These are phyloP conservation scores for Macrostomum lignano DNA, from an alignment of 1,140 invertebrate species.

Conservation along the genomic window DNA sequence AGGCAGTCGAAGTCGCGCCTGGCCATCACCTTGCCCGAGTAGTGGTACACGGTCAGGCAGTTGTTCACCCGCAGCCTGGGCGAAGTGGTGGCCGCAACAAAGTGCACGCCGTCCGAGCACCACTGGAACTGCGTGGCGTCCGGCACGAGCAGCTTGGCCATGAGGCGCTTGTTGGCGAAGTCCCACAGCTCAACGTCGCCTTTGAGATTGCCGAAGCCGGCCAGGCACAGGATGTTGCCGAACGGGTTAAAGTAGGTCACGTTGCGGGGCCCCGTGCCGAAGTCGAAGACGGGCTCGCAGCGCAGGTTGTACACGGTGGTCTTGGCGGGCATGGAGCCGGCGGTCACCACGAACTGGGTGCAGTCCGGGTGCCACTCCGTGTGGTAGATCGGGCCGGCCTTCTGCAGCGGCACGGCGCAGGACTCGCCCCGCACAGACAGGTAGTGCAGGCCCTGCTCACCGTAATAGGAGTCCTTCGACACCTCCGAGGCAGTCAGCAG, in stretches of 20 bases:
- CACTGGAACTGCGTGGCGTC: slow-evolving; percentile 65
- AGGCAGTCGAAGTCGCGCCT: too few species aligned
- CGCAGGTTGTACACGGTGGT: slow-evolving; percentile 60
- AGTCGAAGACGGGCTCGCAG: slow-evolving; percentile 65
- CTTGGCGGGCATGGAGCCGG: slow-evolving; percentile 76
- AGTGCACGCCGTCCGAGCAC: slow-evolving; percentile 65
- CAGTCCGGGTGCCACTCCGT: slow-evolving; percentile 66
- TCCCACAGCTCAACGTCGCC: slow-evolving; percentile 77
- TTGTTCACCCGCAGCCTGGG: slow-evolving; percentile 67
- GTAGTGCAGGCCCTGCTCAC: slow-evolving; percentile 65
- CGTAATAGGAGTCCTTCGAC: slow-evolving; percentile 76
- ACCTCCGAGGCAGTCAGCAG: slow-evolving; percentile 59
- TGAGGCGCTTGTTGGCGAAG: slow-evolving; percentile 35
- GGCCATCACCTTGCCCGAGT: too few species aligned
- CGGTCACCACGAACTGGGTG: too few species aligned
- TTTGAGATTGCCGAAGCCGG: slow-evolving; percentile 70
- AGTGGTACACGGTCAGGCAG: too few species aligned
- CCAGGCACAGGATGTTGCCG: slow-evolving; percentile 55
- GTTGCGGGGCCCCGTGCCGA: slow-evolving; percentile 60
- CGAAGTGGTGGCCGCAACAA: slow-evolving; percentile 67
- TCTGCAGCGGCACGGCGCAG: slow-evolving; percentile 44
- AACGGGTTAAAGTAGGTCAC: slow-evolving; percentile 59
- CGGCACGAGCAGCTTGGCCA: slow-evolving; percentile 33
- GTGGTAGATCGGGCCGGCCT: slow-evolving; percentile 61
- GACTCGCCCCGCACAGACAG: slow-evolving; percentile 53